Evolutionary conservation across 1,140 invertebrate genomes (phyloP).

Genomic region (Pseudachorutes palmiensis): DNA sequence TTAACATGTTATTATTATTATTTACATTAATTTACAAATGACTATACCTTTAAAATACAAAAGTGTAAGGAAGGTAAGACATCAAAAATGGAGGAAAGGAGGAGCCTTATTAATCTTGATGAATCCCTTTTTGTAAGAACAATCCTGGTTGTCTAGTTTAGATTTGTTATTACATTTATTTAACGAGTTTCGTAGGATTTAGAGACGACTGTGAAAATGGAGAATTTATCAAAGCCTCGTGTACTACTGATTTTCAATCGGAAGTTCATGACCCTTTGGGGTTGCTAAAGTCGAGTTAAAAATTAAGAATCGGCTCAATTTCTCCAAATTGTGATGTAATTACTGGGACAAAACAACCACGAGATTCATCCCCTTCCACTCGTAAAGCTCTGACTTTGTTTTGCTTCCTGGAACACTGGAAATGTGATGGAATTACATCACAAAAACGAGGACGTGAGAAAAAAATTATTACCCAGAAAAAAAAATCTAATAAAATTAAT

Average conservation of each 20-base stretch:
- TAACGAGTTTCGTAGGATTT: not conserved
- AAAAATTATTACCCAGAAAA: not conserved
- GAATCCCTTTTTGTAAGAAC: conserved; percentile 9
- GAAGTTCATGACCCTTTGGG: too few species aligned
- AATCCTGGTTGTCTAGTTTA: conserved; percentile 11
- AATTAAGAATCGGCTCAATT: too few species aligned
- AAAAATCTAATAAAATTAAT: not conserved
- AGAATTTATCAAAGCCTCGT: not conserved
- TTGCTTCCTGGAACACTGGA: too few species aligned
- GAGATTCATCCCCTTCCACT: too few species aligned
- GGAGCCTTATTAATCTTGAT: not conserved
- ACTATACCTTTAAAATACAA: not conserved
- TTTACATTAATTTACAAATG: not conserved
- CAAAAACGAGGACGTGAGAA: too few species aligned
- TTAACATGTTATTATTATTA: not conserved
- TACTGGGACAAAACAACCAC: too few species aligned
- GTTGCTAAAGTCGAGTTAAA: too few species aligned
- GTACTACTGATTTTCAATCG: too few species aligned
- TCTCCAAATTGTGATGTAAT: too few species aligned
- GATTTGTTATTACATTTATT: not conserved
- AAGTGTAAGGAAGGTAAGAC: not conserved
- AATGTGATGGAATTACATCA: too few species aligned
- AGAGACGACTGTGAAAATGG: too few species aligned
- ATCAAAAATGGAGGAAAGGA: not conserved
- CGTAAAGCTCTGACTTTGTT: too few species aligned